Conservation (phyloP, 2,888 invertebrate genomes). For the Odontocolon sp. region DNA sequence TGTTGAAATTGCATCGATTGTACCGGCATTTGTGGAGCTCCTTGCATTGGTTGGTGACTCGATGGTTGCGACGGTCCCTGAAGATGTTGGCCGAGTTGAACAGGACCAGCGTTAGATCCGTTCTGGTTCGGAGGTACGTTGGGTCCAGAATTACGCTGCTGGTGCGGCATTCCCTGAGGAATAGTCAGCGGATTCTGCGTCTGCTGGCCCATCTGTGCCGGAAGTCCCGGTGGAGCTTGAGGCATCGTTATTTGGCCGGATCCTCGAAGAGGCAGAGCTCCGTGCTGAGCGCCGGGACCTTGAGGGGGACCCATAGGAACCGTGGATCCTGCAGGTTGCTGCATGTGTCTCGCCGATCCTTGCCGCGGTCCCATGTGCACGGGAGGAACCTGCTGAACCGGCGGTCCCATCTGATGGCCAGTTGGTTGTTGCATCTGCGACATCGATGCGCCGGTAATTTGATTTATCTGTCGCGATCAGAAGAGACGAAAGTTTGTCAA, state of each 20-base stretch:
- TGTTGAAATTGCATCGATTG: constrained; percentile 66
- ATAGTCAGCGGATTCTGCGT: constrained; percentile 65
- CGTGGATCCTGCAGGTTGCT: constrained; percentile 63
- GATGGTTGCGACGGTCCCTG: constrained; percentile 46
- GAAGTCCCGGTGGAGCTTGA: constrained; percentile 61
- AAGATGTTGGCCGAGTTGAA: constrained; percentile 41
- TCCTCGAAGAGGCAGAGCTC: constrained; percentile 59
- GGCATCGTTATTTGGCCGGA: constrained; percentile 64
- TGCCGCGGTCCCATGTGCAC: constrained; percentile 59
- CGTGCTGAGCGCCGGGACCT: constrained; percentile 59
- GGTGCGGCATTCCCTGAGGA: constrained; percentile 52
- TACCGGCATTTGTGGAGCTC: constrained; percentile 60
- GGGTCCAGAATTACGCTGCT: constrained; percentile 60
- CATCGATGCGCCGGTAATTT: constrained; percentile 63
- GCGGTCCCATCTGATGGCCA: constrained; percentile 58
- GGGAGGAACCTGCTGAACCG: constrained; percentile 54
- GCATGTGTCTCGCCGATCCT: constrained; percentile 14
- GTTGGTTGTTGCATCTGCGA: constrained; percentile 64
- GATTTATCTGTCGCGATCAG: constrained; percentile 66
- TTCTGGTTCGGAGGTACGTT: constrained; percentile 51
- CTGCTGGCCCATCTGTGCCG: constrained; percentile 63
- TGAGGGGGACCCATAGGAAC: constrained; percentile 68
- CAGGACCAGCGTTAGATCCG: constrained; percentile 30
- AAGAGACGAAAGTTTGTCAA: too few relatives aligned
- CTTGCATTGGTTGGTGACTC: constrained; percentile 61